Evolutionary conservation across 1,140 invertebrate species (phyloP).

Genomic region (Littorina saxatilis): DNA sequence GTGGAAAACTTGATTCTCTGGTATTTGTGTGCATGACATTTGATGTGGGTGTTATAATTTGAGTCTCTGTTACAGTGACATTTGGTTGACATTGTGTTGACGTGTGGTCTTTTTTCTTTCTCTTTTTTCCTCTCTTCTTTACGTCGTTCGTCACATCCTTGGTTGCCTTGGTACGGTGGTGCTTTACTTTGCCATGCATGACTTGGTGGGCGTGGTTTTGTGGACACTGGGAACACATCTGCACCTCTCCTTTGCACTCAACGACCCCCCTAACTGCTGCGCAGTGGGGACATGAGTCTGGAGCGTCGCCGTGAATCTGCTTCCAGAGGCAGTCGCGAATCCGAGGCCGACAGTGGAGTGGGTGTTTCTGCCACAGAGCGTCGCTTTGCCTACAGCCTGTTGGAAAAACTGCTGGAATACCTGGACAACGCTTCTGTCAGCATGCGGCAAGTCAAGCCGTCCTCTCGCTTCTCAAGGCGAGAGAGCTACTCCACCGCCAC

Average conservation of each 20-base stretch:
- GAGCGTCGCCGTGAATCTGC: conserved; percentile 59
- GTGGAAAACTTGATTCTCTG: too few species aligned
- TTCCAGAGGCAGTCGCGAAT: conserved; percentile 66
- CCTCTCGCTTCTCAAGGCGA: conserved; percentile 93
- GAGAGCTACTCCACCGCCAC: conserved; percentile 96
- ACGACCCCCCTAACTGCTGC: background rate
- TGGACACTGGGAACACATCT: conserved; percentile 18
- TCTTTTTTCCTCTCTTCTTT: conserved; percentile 14
- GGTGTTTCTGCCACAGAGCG: conserved; percentile 72
- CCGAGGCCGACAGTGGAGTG: conserved; percentile 67
- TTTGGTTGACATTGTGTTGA: background rate
- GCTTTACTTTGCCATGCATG: conserved; percentile 35
- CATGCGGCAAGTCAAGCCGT: conserved; percentile 97
- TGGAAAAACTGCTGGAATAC: conserved; percentile 98
- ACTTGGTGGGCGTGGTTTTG: conserved; percentile 31
- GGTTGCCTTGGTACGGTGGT: conserved; percentile 34
- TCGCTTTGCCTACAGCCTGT: conserved; percentile 93
- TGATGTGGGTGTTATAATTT: too few species aligned
- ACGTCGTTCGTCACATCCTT: conserved; percentile 25
- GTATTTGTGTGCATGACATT: too few species aligned
- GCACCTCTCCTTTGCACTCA: background rate
- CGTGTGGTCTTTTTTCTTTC: conserved; percentile 38
- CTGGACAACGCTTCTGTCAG: conserved; percentile 97
- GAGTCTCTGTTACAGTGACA: too few species aligned
- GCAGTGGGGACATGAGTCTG: conserved; percentile 56